phyloP scores from a whole-genome alignment of 2,888 invertebrate genomes.

The Parasteatoda lunata region DNA sequence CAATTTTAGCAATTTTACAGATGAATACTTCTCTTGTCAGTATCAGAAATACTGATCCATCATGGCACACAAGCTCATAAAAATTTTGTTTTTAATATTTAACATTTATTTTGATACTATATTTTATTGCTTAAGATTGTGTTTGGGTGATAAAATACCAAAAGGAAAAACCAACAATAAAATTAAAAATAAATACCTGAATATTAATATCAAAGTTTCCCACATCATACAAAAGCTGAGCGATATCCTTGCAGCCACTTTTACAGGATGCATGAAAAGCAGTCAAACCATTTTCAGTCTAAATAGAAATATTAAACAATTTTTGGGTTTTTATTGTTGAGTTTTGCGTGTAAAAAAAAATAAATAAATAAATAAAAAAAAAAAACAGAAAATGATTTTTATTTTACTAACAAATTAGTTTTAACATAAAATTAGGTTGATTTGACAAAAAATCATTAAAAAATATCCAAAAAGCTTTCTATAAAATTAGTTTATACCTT shows the following conservation, averaged over 20 bases:
- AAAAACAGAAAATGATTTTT: too few relatives aligned
- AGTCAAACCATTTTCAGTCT: slow-evolving; percentile 93
- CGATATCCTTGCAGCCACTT: slow-evolving; percentile 81
- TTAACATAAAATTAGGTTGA: too few relatives aligned
- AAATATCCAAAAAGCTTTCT: too few relatives aligned
- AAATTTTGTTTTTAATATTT: not conserved
- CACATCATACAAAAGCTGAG: slow-evolving; percentile 74
- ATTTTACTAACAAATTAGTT: too few relatives aligned
- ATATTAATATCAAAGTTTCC: slow-evolving; percentile 73
- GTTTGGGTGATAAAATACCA: not conserved
- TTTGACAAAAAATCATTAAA: too few relatives aligned
- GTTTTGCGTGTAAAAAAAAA: too few relatives aligned
- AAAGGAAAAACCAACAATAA: not conserved
- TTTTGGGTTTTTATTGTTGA: too few relatives aligned
- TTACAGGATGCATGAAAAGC: slow-evolving; percentile 87
- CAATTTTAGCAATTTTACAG: too few relatives aligned
- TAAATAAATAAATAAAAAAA: too few relatives aligned
- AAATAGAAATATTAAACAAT: slow-evolving; percentile 24
- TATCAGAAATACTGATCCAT: not conserved
- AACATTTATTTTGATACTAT: not conserved
- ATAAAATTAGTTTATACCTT: too few relatives aligned
- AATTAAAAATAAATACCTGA: slow-evolving; percentile 70
- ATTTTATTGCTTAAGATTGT: not conserved
- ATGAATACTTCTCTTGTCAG: not conserved
- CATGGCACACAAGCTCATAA: not conserved